Base-by-base conservation (phyloP, 2,113 vertebrate genomes). In the Upupa epops region DNA sequence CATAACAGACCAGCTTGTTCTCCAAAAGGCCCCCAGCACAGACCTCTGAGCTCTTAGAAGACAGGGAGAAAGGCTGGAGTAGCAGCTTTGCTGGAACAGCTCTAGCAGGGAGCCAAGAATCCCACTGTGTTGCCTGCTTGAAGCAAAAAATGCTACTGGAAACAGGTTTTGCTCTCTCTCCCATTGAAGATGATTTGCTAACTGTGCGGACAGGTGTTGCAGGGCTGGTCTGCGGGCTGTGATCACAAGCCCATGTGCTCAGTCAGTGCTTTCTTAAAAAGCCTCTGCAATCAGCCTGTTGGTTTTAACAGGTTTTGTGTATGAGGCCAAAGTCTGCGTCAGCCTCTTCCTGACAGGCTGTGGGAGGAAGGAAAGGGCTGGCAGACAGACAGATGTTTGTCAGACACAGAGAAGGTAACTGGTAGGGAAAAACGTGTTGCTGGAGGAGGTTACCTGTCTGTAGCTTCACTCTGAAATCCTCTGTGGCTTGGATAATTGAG, bases 231-330 rank as follows among this genome's bases (percentile, higher is more conserved):
- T 0, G 0, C 22, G 31, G 83, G 81, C 82, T 21, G 52, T 7
- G 46, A 77, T 61, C 75, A 70, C 68, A 19, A 54, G 69, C 18
- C 70, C 64, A 17, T 32, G 1, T 46, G 82, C 89, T 66, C 4
- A 2, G 51, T 82, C 88, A 87, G 68, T 55, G 78, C 14, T 94
- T 80, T 92, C 48, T 49, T 11, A 73, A 76, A 84, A 42, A 80
- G 72, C 79, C 64, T 77, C 75, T 71, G 88, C 93, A 61, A 72
- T 85, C 91, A 74, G 82, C 3, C 1, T 54, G 82, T 94, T 92
- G 91, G 82, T 92, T 89, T 75, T 48, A 69, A n/a, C 82, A 0
- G 0, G 52, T 69, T 88, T 34, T 79, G 60, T 28, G 1, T 28
- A 60, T 3, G 20, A 89, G 82, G 85, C 82, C 91, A 10, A 89